Evolutionary conservation across 2,888 invertebrate genomes (phyloP).

Genomic region (Pristionchus mayeri): DNA sequence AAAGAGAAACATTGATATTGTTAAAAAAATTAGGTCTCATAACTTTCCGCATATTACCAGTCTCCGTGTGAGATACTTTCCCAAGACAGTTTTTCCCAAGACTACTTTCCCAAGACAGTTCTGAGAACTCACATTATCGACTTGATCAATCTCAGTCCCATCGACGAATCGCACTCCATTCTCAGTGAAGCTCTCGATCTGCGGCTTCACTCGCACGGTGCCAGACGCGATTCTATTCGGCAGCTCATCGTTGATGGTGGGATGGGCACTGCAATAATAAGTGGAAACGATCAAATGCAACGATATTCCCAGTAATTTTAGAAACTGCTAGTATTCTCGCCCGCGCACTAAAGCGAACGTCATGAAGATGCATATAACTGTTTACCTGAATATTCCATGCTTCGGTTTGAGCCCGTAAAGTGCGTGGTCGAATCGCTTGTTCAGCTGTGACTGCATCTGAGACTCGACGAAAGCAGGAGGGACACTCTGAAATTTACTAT

Average conservation of each 20-base stretch:
- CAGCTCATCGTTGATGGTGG: conserved; percentile 78
- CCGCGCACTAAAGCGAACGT: too few species aligned
- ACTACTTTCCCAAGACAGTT: too few species aligned
- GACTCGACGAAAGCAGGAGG: background rate
- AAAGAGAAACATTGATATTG: too few species aligned
- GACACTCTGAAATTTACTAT: background rate
- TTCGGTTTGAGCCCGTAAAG: conserved; percentile 77
- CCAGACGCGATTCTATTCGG: conserved; percentile 78
- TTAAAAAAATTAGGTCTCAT: too few species aligned
- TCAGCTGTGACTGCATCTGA: background rate
- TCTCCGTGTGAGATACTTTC: too few species aligned
- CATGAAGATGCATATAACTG: too few species aligned
- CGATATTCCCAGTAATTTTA: too few species aligned
- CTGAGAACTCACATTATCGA: conserved; percentile 68
- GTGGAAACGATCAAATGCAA: too few species aligned
- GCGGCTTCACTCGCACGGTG: conserved; percentile 60
- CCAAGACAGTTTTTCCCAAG: too few species aligned
- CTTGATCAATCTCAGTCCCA: conserved; percentile 62
- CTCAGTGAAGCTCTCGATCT: conserved; percentile 69
- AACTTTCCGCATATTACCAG: too few species aligned
- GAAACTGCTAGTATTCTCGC: too few species aligned
- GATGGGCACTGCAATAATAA: conserved; percentile 62
- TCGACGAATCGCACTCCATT: conserved; percentile 68
- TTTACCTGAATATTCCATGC: conserved; percentile 69
- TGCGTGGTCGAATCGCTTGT: conserved; percentile 74